phyloP scores from a whole-genome alignment of 2,888 invertebrate species.

The Andrena bicolor region DNA sequence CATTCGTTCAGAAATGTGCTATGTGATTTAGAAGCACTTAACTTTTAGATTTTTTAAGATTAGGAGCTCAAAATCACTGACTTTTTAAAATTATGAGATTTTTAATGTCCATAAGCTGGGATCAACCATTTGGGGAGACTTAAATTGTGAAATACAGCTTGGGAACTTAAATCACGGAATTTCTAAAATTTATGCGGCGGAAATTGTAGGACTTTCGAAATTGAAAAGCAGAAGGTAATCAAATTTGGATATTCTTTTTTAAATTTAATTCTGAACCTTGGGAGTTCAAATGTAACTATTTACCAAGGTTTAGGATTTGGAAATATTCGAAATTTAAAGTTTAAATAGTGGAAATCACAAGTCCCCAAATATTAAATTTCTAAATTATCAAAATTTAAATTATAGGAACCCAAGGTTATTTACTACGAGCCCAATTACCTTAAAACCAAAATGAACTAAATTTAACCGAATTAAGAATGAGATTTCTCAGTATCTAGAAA shows the following conservation, averaged over 20 bases:
- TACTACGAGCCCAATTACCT: too few species aligned
- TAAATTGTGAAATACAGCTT: too few species aligned
- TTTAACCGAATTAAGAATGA: too few species aligned
- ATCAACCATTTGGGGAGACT: too few species aligned
- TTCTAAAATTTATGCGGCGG: neutral
- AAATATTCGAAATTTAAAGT: neutral
- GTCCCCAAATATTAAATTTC: too few species aligned
- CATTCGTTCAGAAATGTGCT: neutral
- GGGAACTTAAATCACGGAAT: neutral
- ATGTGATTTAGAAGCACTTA: neutral
- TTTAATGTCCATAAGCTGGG: too few species aligned
- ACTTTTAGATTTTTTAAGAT: neutral
- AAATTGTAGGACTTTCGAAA: neutral
- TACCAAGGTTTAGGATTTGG: neutral
- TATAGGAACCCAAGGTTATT: too few species aligned
- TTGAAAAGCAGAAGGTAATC: neutral
- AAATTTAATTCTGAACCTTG: too few species aligned
- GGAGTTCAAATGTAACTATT: neutral
- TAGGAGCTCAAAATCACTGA: neutral
- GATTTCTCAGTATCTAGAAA: too few species aligned
- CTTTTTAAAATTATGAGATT: neutral
- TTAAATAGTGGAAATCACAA: too few species aligned
- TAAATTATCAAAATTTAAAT: too few species aligned
- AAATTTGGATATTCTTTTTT: neutral
- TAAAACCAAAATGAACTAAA: too few species aligned